Evolutionary conservation across 2,797 vertebrate genomes (phyloP).

Genomic region (Erpetoichthys calabaricus): DNA sequence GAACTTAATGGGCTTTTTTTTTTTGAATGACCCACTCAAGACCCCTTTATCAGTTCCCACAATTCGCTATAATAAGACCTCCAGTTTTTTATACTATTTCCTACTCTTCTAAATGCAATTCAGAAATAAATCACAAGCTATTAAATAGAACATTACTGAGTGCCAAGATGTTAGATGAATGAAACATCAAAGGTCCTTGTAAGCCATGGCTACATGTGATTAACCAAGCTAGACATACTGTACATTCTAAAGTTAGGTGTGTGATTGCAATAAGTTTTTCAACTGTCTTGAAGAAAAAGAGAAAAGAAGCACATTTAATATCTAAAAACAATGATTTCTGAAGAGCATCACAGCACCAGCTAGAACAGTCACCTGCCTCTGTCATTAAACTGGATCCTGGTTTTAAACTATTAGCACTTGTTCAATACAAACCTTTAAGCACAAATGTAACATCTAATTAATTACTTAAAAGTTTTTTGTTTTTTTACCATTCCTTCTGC

Average conservation of each 20-base stretch:
- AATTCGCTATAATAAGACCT: constrained; percentile 8
- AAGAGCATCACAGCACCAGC: too few relatives aligned
- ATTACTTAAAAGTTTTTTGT: too few relatives aligned
- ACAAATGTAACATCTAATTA: too few relatives aligned
- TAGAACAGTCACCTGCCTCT: too few relatives aligned
- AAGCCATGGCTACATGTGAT: background rate
- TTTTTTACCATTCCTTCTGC: too few relatives aligned
- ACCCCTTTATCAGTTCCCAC: constrained; percentile 6
- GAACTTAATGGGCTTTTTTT: constrained; percentile 5
- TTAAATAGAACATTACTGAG: constrained; percentile 3
- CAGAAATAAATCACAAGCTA: background rate
- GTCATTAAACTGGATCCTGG: too few relatives aligned
- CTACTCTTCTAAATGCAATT: background rate
- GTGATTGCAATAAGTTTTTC: too few relatives aligned
- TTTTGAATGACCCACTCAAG: constrained; percentile 2
- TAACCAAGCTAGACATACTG: background rate
- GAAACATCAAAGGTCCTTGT: background rate
- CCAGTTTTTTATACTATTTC: constrained; percentile 2
- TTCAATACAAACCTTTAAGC: too few relatives aligned
- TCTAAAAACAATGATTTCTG: too few relatives aligned
- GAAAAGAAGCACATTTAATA: too few relatives aligned
- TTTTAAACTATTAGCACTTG: too few relatives aligned
- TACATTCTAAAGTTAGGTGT: background rate
- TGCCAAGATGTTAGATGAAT: background rate
- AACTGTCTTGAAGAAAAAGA: too few relatives aligned